Base-by-base conservation (phyloP, 2,888 invertebrate genomes). In the Epiblema foenella region DNA sequence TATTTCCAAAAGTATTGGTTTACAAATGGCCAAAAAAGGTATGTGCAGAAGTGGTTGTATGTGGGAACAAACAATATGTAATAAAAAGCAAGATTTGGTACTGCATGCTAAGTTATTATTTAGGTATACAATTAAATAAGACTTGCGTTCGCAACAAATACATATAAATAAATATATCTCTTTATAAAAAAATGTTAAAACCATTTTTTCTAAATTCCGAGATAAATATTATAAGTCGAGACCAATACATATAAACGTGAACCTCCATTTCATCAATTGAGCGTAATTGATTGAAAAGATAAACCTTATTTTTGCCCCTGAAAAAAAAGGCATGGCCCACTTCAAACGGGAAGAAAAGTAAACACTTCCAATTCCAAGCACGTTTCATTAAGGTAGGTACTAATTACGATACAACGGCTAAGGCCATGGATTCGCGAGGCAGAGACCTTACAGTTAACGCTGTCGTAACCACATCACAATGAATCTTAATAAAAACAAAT, bases 301-400 rank as follows among this genome's bases (percentile, higher is more conserved):
- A 29, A 33, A 62, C 29, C 17, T 33, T 42, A 7, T 18, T 20
- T 42, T 8, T 8, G 17, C 37, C 33, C 15, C 0, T 12, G 42
- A 24, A 9, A 24, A 39, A 33, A 29, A 18, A 46, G 42, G 24
- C 49, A 63, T 37, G 15, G 18, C 29, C 57, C 39, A 69, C 69
- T 69, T 18, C 58, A 51, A 33, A n/a, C 42, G 4, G 54, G 39
- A 18, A 58, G 17, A 62, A 33, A 46, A 56, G 18, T 37, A 56
- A 33, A 57, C 63, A 49, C 37, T 57, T 49, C 42, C 15, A 60
- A 70, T 70, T 70, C 70, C 15, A 24, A 54, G 59, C 70, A 70
- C 70, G 70, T 66, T 70, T 59, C 52, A 65, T 65, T 65, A 66
- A 66, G 65, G 70, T 54, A 70, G 59, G 70, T 70, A 70, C 70